These are phyloP conservation scores for Pygoscelis adeliae DNA, from an alignment of 2,113 vertebrate species.

Conservation along the genomic window DNA sequence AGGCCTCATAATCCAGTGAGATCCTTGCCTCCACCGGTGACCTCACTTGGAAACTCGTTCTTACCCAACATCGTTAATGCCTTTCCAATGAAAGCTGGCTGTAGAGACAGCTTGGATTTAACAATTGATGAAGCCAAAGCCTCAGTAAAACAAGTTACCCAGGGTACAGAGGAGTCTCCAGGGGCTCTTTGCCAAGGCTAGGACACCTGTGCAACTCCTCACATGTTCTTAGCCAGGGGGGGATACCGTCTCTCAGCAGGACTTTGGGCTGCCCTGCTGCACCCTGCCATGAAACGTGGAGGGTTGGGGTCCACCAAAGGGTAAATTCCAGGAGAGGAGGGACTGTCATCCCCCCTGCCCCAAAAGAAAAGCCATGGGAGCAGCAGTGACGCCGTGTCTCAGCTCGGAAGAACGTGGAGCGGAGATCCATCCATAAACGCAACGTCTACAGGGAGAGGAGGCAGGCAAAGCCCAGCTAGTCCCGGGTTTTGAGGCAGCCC, in stretches of 20 bases:
- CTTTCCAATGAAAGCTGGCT: conserved; percentile 15
- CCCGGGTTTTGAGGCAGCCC: neutral
- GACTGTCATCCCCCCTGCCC: too few relatives aligned
- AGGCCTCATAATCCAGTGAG: neutral
- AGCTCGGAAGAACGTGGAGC: fast-evolving
- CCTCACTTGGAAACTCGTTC: conserved; percentile 40
- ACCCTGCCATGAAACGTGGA: fast-evolving
- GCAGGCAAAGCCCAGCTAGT: neutral
- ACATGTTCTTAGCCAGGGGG: neutral
- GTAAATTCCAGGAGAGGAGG: neutral
- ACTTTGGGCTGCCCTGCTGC: neutral
- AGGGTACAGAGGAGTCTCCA: neutral
- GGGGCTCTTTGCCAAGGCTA: neutral
- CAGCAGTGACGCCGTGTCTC: fast-evolving
- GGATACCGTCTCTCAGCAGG: neutral
- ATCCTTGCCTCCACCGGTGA: neutral
- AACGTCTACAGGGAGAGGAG: neutral
- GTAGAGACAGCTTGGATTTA: neutral
- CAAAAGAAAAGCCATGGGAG: neutral
- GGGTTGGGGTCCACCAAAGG: neutral
- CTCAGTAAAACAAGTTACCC: neutral
- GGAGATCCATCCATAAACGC: neutral
- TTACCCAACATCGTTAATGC: neutral
- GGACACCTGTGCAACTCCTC: fast-evolving
- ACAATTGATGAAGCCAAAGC: neutral